Evolutionary conservation across 2,113 vertebrate genomes (phyloP).

Genomic region (Seriola dumerili): DNA sequence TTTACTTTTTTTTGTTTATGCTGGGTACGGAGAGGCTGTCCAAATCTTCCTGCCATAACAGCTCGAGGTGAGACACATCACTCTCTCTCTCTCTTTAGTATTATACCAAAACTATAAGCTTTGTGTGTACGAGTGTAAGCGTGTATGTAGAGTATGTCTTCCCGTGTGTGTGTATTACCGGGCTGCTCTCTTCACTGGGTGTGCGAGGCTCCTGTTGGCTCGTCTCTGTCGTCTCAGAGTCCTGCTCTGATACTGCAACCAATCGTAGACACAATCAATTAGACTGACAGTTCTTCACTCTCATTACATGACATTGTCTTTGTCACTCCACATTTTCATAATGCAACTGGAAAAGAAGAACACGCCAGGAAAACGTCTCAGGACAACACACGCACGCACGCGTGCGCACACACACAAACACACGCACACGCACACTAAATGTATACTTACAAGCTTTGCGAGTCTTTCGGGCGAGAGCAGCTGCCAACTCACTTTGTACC

Average conservation of each 20-base stretch:
- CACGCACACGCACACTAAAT: neutral
- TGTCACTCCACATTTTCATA: neutral
- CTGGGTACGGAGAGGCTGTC: neutral
- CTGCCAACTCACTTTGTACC: slow-evolving; percentile 95
- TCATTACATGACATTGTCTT: neutral
- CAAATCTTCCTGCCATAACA: neutral
- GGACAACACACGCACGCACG: neutral
- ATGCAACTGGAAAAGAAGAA: neutral
- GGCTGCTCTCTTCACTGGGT: slow-evolving; percentile 80
- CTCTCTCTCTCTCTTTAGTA: neutral
- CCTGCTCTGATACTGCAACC: slow-evolving; percentile 84
- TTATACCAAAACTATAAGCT: neutral
- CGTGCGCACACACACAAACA: no score
- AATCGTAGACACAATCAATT: slow-evolving; percentile 37
- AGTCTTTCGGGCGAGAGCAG: slow-evolving; percentile 95
- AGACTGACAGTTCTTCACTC: slow-evolving; percentile 5
- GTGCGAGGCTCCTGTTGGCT: slow-evolving; percentile 74
- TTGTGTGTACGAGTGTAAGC: neutral
- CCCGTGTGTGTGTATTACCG: slow-evolving; percentile 70
- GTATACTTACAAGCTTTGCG: slow-evolving; percentile 93
- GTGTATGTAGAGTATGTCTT: neutral
- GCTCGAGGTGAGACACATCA: neutral
- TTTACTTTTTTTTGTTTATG: slow-evolving; percentile 6
- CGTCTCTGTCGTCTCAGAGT: slow-evolving; percentile 78
- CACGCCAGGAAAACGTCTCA: neutral